Evolutionary conservation across 2,888 invertebrate species (phyloP), one percentile per base, ranked within the genome.

Genomic region (Chloroclysta siterata): DNA sequence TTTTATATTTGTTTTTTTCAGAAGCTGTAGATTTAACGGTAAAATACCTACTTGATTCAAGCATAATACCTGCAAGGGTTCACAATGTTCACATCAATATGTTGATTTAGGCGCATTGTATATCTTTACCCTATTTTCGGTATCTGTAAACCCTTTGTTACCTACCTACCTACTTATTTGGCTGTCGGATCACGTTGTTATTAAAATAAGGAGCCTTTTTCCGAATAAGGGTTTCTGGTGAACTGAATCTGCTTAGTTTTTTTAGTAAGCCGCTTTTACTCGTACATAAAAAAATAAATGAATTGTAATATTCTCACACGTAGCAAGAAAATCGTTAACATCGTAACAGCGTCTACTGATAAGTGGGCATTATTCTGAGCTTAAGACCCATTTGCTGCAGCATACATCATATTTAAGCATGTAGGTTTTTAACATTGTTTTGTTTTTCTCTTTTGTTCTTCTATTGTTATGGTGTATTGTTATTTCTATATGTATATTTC

Each of bases 161-260:
- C 39, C 44, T 53, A 39, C 36, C 11, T 39, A 22, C 22, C 10
- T 17, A 11, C 46, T 5, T 17, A 46, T 57, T 66, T 66, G 55
- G 60, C 58, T 62, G 52, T 60, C 46, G 48, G 66, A 65, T 69
- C 64, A 66, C 62, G 64, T 66, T 60, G 57, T 46, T 65, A 53
- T 47, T 60, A 64, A 65, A 66, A 66, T 66, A 56, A 62, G 57
- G 53, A 47, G 33, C 54, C 52, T 61, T 65, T 60, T 53, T 60
- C 33, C 22, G 53, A 47, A 17, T 5, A 52, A 33, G 47, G 61
- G 46, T 58, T 57, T 48, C 52, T 55, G 60, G 53, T 39, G 44
- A 54, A n/a, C 59, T 22, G 48, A 56, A 52, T 50, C 46, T 22
- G 10, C 17, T 50, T 36, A 13, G 28, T 22, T 36, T 64, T 52